Evolutionary conservation across 2,797 vertebrate genomes (phyloP), one percentile per base, ranked within the genome.

Genomic region (Rhinichthys osculus): DNA sequence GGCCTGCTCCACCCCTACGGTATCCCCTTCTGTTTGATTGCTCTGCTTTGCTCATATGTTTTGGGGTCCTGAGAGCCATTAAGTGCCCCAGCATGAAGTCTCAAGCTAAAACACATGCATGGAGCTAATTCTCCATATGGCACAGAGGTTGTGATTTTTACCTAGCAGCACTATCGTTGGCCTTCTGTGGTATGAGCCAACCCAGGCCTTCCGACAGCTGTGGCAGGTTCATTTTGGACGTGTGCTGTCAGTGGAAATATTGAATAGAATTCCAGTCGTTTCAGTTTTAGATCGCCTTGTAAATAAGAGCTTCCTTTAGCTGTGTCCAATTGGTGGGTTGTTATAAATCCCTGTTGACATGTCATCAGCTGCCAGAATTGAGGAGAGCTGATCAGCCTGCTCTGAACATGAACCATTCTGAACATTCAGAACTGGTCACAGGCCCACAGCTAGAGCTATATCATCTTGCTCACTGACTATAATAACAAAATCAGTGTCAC

Each of bases 231-330:
- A 40, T 85, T 85, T 90, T 83, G 82, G 87, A 90, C 78, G 66
- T 85, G 87, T 90, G 81, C 84, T 9, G 85, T 93, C 89, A 86
- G 74, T 89, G 83, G 85, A 90, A 90, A 90, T 80, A 78, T 90
- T 91, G 89, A 89, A 90, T 89, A 85, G 81, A 87, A 90, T 92
- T 91, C 87, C 87, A 87, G 85, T 86, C 83, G 74, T 89, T 71
- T 83, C 73, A 70, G 42, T 76, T 87, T 87, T 84, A 82, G 62
- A 67, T 88, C 71, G 33, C 42, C 74, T 82, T 87, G 76, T 62
- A 40, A 85, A 81, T 81, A 76, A 42, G 72, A 33, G 71, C 59
- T 30, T 76, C 73, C 85, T 81, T 86, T 81, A 83, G 85, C 82
- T 83, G 50, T 38, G 40, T 47, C 73, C 35, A 66, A 7, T 42